Conservation (phyloP, 2,113 vertebrate genomes). For the Strix aluco region DNA sequence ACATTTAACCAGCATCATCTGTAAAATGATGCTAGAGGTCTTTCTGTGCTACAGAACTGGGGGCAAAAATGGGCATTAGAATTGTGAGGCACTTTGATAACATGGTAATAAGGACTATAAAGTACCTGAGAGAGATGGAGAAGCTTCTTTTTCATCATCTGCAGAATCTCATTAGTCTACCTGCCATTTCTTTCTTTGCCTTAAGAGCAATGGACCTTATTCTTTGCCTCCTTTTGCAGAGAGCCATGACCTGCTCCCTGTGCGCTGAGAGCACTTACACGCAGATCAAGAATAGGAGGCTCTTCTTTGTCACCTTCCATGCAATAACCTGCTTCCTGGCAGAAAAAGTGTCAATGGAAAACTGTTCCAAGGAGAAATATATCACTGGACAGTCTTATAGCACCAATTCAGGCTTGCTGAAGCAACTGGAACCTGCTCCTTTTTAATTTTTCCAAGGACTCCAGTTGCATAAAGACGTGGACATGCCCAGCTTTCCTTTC, state of each 20-base stretch:
- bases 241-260: background rate
- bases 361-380: background rate
- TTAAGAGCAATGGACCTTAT: background rate
- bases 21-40: background rate
- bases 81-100: accelerated
- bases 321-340: background rate
- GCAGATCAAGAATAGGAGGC: background rate
- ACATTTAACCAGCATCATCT: background rate
- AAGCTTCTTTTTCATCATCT: background rate
- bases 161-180: background rate
- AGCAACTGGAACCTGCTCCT: background rate
- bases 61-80: background rate
- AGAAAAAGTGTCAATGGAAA: background rate
- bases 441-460: background rate
- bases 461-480: background rate
- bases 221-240: background rate
- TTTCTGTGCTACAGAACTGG: background rate
- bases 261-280: background rate
- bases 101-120: background rate
- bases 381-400: background rate
- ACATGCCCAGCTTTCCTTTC: background rate
- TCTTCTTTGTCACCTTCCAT: background rate
- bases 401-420: background rate
- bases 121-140: background rate
- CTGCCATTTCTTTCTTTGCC: background rate